Base-by-base conservation (phyloP, 2,113 vertebrate species). In the Strigops habroptila region DNA sequence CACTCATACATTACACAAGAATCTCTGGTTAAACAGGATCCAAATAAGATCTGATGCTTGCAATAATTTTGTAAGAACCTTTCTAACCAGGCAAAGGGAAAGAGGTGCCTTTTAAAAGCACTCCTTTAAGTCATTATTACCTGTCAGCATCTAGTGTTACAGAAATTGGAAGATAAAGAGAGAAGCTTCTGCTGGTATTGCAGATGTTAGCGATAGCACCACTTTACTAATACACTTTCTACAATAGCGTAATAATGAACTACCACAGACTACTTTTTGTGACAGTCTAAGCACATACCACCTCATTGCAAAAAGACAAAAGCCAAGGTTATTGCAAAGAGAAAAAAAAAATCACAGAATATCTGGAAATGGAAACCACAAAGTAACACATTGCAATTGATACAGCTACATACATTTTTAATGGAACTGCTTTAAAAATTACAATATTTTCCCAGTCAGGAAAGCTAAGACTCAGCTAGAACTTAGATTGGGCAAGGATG, bases 101-200 rank as follows among this genome's bases (percentile, higher is more conserved):
- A 76, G 80, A 70, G 14, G 11, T 67, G 16, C 18, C 35, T 86
- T 86, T 90, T 87, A 92, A 39, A 57, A 90, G 65, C 31, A 46
- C 24, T 95, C n/a, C 53, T 90, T 89, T 75, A 91, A 88, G 55
- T 83, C n/a, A 52, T 89, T 95, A 93, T 92, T 88, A 86, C 78
- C 77, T 81, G 41, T 78, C 74, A 91, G 31, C 37, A 75, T 55
- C 30, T 44, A 71, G 23, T 2, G 6, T 73, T 65, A 82, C 60
- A 95, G 80, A 64, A 91, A 73, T 19, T 65, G 76, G 39, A 94
- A 77, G 48, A 41, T 46, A 84, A 52, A 81, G 22, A 55, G 14
- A 73, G 65, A 92, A 82, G 35, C 55, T 83, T 81, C 73, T 92
- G 69, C 82, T 85, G 51, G 12, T 70, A 80, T 60, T 90, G 65